phyloP scores from a whole-genome alignment of 2,113 vertebrate species.

The Raphicerus campestris region DNA sequence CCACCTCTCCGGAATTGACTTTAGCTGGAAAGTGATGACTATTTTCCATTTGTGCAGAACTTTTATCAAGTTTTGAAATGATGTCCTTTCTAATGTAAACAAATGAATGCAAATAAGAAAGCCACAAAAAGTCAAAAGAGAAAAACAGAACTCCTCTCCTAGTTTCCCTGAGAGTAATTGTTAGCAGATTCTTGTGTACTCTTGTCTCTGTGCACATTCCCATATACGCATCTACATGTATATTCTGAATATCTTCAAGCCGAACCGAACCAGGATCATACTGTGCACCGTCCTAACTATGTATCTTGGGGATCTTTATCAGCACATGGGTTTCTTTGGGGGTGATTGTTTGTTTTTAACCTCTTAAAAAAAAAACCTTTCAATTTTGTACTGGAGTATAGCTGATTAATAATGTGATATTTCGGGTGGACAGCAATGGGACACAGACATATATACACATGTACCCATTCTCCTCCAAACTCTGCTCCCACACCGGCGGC shows the following conservation, averaged over 20 bases:
- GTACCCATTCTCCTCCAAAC: not conserved
- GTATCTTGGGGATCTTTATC: not conserved
- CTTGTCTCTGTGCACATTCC: not conserved
- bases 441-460: not conserved
- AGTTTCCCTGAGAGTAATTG: not conserved
- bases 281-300: not conserved
- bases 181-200: not conserved
- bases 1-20: not conserved
- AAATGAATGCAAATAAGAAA: not conserved
- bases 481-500: not conserved
- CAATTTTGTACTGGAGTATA: not conserved
- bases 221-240: not conserved
- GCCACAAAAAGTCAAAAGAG: not conserved
- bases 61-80: not conserved
- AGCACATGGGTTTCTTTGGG: not conserved
- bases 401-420: not conserved
- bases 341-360: not conserved
- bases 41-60: not conserved
- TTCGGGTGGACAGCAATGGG: not conserved
- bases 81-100: not conserved
- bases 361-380: not conserved
- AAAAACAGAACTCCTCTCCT: not conserved
- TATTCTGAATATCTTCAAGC: not conserved
- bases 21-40: not conserved
- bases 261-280: not conserved